Evolutionary conservation across 2,797 vertebrate species (phyloP).

Genomic region (Myripristis murdjan): DNA sequence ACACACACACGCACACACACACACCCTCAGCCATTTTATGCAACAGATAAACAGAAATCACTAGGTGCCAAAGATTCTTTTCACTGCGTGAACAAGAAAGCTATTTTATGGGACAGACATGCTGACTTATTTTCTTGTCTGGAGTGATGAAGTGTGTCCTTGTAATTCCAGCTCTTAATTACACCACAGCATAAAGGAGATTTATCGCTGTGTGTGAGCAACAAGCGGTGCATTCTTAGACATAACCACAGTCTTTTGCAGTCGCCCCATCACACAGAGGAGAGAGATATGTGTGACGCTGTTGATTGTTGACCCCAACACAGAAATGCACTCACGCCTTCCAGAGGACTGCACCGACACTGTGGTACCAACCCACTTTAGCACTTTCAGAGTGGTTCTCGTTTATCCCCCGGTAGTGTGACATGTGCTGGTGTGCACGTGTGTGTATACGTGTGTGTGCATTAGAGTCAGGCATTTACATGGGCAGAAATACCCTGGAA

Average conservation of each 20-base stretch:
- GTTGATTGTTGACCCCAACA: slow-evolving; percentile 10
- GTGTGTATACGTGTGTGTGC: background rate
- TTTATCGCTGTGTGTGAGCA: slow-evolving; percentile 23
- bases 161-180: slow-evolving; percentile 47
- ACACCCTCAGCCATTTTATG: slow-evolving; percentile 10
- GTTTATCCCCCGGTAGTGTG: slow-evolving; percentile 1
- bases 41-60: slow-evolving; percentile 35
- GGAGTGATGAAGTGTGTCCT: slow-evolving; percentile 39
- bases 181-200: slow-evolving; percentile 37
- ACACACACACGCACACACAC: too few relatives aligned
- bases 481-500: too few relatives aligned
- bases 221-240: slow-evolving; percentile 46
- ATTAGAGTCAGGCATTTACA: too few relatives aligned
- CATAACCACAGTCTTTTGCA: slow-evolving; percentile 9
- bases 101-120: slow-evolving; percentile 31
- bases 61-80: slow-evolving; percentile 26
- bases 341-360: background rate
- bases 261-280: slow-evolving; percentile 14
- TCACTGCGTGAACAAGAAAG: slow-evolving; percentile 40
- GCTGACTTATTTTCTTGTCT: slow-evolving; percentile 35
- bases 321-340: background rate
- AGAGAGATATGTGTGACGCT: slow-evolving; percentile 14
- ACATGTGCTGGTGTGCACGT: background rate
- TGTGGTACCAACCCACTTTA: slow-evolving; percentile 20
- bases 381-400: slow-evolving; percentile 2